Evolutionary conservation across 2,888 invertebrate genomes (phyloP).

Genomic region (Napeogenes sylphis): DNA sequence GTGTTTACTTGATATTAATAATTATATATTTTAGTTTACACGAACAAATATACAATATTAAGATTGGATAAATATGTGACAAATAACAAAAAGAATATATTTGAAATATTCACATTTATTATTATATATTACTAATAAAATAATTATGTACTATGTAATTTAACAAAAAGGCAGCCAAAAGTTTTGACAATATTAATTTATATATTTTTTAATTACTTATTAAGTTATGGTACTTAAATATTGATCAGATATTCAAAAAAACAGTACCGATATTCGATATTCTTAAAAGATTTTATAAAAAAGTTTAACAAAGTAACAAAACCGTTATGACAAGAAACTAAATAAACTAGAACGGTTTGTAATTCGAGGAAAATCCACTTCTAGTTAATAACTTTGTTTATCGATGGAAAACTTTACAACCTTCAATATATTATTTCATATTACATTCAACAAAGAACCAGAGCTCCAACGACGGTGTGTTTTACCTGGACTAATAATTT

Average conservation of each 20-base stretch:
- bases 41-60: not conserved
- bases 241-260: too few relatives aligned
- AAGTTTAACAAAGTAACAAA: slow-evolving; percentile 13
- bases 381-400: slow-evolving; percentile 15
- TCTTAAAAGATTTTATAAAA: slow-evolving; percentile 7
- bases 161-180: too few relatives aligned
- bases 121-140: too few relatives aligned
- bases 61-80: too few relatives aligned
- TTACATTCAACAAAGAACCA: slow-evolving; percentile 15
- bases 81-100: too few relatives aligned
- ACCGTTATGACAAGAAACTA: not conserved
- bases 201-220: too few relatives aligned
- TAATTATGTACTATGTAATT: too few relatives aligned
- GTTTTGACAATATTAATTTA: too few relatives aligned
- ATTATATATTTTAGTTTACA: not conserved
- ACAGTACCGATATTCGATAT: too few relatives aligned
- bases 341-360: slow-evolving; percentile 4
- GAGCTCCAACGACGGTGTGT: not conserved
- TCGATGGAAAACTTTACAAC: slow-evolving; percentile 5
- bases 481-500: too few relatives aligned
- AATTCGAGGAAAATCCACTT: slow-evolving; percentile 12
- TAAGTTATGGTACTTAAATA: too few relatives aligned
- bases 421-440: slow-evolving; percentile 15
- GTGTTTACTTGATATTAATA: not conserved
- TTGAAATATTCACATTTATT: too few relatives aligned